Conservation (phyloP, 2,888 invertebrate species). For the Anaspis maculata region DNA sequence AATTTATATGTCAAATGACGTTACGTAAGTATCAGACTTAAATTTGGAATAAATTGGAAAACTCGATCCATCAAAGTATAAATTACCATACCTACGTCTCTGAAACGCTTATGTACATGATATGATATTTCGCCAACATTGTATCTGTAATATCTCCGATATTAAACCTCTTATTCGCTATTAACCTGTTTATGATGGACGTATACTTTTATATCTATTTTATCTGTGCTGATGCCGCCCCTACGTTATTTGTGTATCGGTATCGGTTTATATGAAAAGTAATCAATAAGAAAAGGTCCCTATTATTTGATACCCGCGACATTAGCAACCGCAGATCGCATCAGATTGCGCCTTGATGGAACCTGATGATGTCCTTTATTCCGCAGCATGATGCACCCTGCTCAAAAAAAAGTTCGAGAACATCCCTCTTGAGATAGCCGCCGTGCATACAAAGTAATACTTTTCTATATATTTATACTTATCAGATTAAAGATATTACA, state of each 20-base stretch:
- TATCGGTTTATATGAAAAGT: constrained; percentile 13
- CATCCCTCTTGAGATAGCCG: too few species aligned
- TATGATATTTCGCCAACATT: constrained; percentile 20
- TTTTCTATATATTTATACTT: too few species aligned
- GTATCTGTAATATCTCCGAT: constrained; percentile 20
- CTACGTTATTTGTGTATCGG: constrained; percentile 16
- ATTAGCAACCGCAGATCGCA: constrained; percentile 18
- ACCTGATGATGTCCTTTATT: constrained; percentile 2
- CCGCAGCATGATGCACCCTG: too few species aligned
- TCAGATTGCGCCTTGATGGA: constrained; percentile 19
- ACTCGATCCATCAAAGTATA: too few species aligned
- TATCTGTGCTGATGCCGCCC: constrained; percentile 18
- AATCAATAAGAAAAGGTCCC: constrained; percentile 20
- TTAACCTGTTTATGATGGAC: constrained; percentile 23
- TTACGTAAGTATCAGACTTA: too few species aligned
- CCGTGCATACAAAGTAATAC: too few species aligned
- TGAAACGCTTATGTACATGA: too few species aligned
- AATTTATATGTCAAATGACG: too few species aligned
- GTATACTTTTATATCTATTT: constrained; percentile 24
- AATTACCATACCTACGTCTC: too few species aligned
- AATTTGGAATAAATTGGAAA: too few species aligned
- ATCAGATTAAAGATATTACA: too few species aligned
- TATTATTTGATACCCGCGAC: constrained; percentile 20
- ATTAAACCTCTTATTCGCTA: constrained; percentile 24
- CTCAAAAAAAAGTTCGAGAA: too few species aligned